Conservation (phyloP, 1,140 invertebrate species). For the Lysiphlebus fabarum region DNA sequence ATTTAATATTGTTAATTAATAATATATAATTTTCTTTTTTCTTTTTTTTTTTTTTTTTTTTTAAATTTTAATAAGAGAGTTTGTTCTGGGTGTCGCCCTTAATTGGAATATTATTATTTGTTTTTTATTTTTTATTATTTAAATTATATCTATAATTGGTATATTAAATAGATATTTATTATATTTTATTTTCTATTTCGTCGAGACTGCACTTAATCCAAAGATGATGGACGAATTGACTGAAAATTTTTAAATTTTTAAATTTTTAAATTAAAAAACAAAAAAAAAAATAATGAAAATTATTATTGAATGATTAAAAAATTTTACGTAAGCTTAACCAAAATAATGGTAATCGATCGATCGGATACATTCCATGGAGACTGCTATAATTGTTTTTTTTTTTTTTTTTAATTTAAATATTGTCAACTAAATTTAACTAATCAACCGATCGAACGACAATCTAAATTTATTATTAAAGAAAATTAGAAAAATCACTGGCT, state of each 20-base stretch:
- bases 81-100: background rate
- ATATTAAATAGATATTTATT: constrained; percentile 17
- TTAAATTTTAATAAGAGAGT: no score
- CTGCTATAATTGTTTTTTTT: constrained; percentile 9
- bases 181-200: constrained; percentile 30
- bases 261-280: constrained; percentile 14
- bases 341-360: constrained; percentile 19
- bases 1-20: no score
- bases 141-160: background rate
- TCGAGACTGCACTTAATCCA: constrained; percentile 53
- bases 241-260: constrained; percentile 29
- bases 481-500: constrained; percentile 12
- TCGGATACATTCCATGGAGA: constrained; percentile 25
- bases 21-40: no score
- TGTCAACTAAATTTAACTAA: constrained; percentile 1
- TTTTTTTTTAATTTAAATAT: constrained; percentile 14
- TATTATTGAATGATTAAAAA: constrained; percentile 14
- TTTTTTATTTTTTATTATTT: constrained; percentile 30
- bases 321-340: constrained; percentile 27
- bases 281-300: no score
- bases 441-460: constrained; percentile 4
- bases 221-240: constrained; percentile 40
- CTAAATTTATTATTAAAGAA: constrained; percentile 34
- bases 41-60: no score
- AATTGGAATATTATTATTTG: constrained; percentile 21